Evolutionary conservation across 2,797 vertebrate genomes (phyloP).

Genomic region (Enteromius anoplus): DNA sequence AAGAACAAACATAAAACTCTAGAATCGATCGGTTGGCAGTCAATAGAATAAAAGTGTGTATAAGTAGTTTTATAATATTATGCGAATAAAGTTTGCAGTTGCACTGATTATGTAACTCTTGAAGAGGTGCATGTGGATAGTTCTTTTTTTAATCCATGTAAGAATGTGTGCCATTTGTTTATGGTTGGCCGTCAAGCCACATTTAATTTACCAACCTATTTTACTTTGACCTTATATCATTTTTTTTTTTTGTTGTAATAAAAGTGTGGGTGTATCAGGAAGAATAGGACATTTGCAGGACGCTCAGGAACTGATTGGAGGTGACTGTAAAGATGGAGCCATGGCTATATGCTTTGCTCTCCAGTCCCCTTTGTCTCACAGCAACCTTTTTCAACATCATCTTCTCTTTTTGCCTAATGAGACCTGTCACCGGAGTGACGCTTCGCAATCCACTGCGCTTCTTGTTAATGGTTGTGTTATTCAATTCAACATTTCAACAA

Average conservation of each 20-base stretch:
- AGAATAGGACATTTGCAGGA: conserved; percentile 10
- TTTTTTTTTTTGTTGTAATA: background rate
- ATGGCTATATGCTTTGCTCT: conserved; percentile 16
- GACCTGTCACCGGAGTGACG: conserved; percentile 32
- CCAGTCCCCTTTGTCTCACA: conserved; percentile 32
- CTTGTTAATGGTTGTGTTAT: conserved; percentile 41
- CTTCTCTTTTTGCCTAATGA: conserved; percentile 45
- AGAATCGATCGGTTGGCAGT: background rate
- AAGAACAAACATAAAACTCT: background rate
- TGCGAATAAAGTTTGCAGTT: background rate
- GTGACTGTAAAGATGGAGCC: conserved; percentile 21
- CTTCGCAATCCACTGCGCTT: conserved; percentile 46
- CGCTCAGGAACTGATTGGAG: background rate
- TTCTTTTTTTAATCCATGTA: conserved; percentile 19
- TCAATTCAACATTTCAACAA: conserved; percentile 51
- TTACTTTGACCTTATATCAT: conserved; percentile 13
- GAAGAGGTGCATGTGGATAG: background rate
- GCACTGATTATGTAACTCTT: conserved; percentile 10
- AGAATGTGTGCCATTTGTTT: conserved; percentile 38
- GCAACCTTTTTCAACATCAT: conserved; percentile 26
- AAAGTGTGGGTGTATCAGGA: conserved; percentile 27
- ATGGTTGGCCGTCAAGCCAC: conserved; percentile 37
- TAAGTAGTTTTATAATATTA: background rate
- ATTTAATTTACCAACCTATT: conserved; percentile 45
- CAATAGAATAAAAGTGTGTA: background rate